These are phyloP conservation scores for Prorops nasuta DNA, from an alignment of 1,140 invertebrate genomes.

Conservation along the genomic window DNA sequence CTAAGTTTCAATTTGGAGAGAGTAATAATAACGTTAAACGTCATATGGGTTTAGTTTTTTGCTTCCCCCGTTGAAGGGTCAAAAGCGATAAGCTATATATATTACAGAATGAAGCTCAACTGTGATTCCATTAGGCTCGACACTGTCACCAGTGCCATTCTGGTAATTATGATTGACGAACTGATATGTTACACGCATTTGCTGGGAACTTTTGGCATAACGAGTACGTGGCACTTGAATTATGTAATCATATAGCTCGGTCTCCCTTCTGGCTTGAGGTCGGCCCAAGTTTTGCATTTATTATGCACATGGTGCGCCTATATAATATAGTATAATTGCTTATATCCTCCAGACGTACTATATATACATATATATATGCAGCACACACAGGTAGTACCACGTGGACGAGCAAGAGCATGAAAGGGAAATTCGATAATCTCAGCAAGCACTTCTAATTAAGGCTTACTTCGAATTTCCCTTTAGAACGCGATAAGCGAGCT, in stretches of 20 bases:
- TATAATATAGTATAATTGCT: not conserved
- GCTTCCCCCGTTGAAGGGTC: not conserved
- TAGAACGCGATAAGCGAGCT: constrained; percentile 10
- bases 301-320: not conserved
- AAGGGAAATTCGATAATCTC: constrained; percentile 15
- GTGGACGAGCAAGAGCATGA: not conserved
- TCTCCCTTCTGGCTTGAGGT: not conserved
- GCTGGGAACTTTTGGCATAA: constrained; percentile 17
- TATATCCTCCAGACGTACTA: not conserved
- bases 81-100: constrained; percentile 5
- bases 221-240: constrained; percentile 16
- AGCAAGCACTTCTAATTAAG: constrained; percentile 14
- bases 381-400: not conserved
- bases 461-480: constrained; percentile 17
- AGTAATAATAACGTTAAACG: not conserved
- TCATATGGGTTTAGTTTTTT: not conserved
- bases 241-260: not conserved
- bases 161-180: constrained; percentile 28
- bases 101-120: not conserved
- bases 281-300: not conserved
- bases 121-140: constrained; percentile 24
- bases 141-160: constrained; percentile 16
- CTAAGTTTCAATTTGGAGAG: not conserved
- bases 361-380: not conserved
- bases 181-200: constrained; percentile 22